These are phyloP conservation scores for Coccyzus lansbergi DNA, from an alignment of 2,797 vertebrate species.

Conservation along the genomic window DNA sequence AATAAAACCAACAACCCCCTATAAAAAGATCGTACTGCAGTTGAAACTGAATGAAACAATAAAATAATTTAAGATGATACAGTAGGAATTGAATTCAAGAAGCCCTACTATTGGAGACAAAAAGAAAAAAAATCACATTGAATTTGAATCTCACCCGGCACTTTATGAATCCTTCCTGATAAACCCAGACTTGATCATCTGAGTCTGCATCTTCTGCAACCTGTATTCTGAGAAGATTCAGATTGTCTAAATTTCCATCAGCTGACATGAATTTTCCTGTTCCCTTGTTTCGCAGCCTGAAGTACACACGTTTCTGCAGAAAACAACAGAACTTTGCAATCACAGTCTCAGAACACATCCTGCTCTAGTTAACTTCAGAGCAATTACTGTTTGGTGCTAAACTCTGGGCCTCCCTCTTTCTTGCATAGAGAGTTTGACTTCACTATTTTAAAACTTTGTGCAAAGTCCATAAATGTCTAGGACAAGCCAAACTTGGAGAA, in stretches of 20 bases:
- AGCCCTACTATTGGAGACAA: neutral
- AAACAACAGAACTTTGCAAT: neutral
- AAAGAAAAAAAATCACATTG: neutral
- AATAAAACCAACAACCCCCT: neutral
- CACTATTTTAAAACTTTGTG: neutral
- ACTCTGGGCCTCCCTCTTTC: neutral
- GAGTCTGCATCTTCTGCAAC: slow-evolving; percentile 85
- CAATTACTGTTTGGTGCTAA: neutral
- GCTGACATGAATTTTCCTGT: slow-evolving; percentile 87
- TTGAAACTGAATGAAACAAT: neutral
- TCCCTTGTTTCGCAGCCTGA: slow-evolving; percentile 87
- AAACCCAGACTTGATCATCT: slow-evolving; percentile 92
- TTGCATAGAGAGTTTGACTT: neutral
- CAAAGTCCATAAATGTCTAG: neutral
- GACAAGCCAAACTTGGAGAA: neutral
- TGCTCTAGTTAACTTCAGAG: neutral
- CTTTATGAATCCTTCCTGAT: slow-evolving; percentile 86
- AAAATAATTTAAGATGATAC: neutral
- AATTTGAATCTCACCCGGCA: slow-evolving; percentile 84
- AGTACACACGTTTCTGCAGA: slow-evolving; percentile 86
- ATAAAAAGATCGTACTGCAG: neutral
- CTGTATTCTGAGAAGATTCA: slow-evolving; percentile 91
- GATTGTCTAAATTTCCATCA: slow-evolving; percentile 87
- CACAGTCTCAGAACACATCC: neutral
- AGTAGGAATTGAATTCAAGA: neutral